Base-by-base conservation (phyloP, 1,140 invertebrate genomes). In the Hesperophylax magnus region DNA sequence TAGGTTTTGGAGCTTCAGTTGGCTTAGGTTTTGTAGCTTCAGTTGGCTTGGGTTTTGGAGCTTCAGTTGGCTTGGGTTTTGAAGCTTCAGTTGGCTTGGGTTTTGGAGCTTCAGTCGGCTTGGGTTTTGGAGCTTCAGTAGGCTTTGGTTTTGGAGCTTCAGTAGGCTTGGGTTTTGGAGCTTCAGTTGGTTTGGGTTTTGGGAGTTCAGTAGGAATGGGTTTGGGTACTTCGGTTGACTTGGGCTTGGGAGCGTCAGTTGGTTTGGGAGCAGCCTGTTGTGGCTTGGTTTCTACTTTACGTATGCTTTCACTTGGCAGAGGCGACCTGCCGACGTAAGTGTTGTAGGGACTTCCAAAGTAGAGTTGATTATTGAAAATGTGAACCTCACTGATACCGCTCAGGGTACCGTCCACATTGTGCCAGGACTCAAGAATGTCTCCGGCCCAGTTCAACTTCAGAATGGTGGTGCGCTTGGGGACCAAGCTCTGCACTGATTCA, bases 371-470 rank as follows among this genome's bases (percentile, higher is more conserved):
- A 74, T 91, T 89, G 83, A 87, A 90, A 54, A 94, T 91, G 74
- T 93, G 90, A 2, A 92, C 93, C 85, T 94, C 92, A 86, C 91
- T 92, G 18, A 93, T 90, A n/a, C 81, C 79, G 3, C 24, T 15
- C 4, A 93, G 58, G 76, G 86, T 88, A 11, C 84, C 84, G 85
- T 93, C 91, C 0, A 87, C 89, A 47, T 88, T 88, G 84, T 93
- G 92, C 72, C 93, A 91, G 67, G 90, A 90, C 61, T 92, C 90
- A 0, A 94, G 78, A 34, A 96, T 92, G 61, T 94, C 92, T 47
- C 95, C 95, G 77, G 92, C 88, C 87, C 92, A 90, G 87, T 93
- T 91, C 53, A 94, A 77, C 87, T 93, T 91, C 8, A 96, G 53
- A 58, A 95, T 82, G 24, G 90, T 89, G 67, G 87, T 84, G 39